Evolutionary conservation across 2,888 invertebrate genomes (phyloP).

Genomic region (Congeria kusceri): DNA sequence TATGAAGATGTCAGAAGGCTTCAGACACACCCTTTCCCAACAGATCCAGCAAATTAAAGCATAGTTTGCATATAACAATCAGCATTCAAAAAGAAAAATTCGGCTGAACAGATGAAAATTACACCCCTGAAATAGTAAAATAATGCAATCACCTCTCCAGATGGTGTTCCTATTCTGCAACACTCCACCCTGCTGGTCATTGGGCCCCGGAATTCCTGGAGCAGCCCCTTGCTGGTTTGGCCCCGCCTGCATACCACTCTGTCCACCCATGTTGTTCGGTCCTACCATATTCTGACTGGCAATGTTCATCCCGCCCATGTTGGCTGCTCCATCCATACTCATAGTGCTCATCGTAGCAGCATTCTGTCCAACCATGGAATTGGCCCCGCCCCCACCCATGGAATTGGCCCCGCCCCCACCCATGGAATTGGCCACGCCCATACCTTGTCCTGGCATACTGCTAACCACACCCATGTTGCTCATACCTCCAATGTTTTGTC

Average conservation of each 20-base stretch:
- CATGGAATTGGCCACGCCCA: background rate
- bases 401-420: background rate
- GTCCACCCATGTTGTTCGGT: constrained; percentile 19
- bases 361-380: too few relatives aligned
- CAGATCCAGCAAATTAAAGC: too few relatives aligned
- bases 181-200: constrained; percentile 36
- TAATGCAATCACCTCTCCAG: constrained; percentile 65
- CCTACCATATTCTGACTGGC: background rate
- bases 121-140: background rate
- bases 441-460: constrained; percentile 7
- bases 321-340: too few relatives aligned
- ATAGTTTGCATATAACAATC: too few relatives aligned
- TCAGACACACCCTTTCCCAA: too few relatives aligned
- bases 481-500: constrained; percentile 5
- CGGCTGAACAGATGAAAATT: too few relatives aligned
- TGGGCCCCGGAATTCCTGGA: constrained; percentile 38
- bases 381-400: constrained; percentile 2
- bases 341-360: too few relatives aligned
- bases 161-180: constrained; percentile 70
- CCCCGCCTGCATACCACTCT: background rate
- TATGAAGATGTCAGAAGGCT: too few relatives aligned
- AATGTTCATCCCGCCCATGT: too few relatives aligned
- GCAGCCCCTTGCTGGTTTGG: constrained; percentile 8
- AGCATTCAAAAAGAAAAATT: too few relatives aligned
- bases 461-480: constrained; percentile 5